Evolutionary conservation across 2,797 vertebrate species (phyloP), one percentile per base, ranked within the genome.

Genomic region (Miichthys miiuy): DNA sequence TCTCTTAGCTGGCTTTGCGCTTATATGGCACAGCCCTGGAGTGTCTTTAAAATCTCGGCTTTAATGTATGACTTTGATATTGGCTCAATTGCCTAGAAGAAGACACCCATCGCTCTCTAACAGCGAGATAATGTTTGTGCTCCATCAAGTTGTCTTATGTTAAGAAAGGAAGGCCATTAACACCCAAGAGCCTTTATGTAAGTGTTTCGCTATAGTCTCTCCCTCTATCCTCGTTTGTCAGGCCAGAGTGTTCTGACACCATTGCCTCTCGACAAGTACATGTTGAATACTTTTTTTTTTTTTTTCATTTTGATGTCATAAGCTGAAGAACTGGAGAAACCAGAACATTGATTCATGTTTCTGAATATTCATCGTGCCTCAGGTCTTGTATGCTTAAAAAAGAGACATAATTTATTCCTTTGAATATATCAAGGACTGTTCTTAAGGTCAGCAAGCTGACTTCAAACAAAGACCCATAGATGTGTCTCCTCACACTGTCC

Each of bases 171-270:
- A 52, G 38, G 44, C 72, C 61, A 42, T 68, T 30, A 47, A 58
- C 73, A 72, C 38, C 12, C 23, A 68, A 61, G 12, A 69, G 51
- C 46, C 20, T 25, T 64, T 75, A 51, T 30, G 54, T 65, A 63
- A 78, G 47, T 1, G 2, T 75, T 75, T 62, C 72, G 14, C 63
- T 63, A 6, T 48, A 74, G 34, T 38, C 34, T 38, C 34, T 20
- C 10, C 30, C 25, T 79, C 54, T 27, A 25, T 75, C 70, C 5
- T 78, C 20, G 48, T 58, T 64, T 58, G 60, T 72, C 34, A 57
- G 50, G 8, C 21, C 82, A 72, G 57, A 78, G 68, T 72, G 66
- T 79, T 79, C 75, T 75, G 41, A 18, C 21, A 44, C 18, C 57
- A 55, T 10, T 3, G 1, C 6, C 25, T 80, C 70, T 77, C 63